Evolutionary conservation across 2,888 invertebrate genomes (phyloP).

Genomic region (Clostera curtula): DNA sequence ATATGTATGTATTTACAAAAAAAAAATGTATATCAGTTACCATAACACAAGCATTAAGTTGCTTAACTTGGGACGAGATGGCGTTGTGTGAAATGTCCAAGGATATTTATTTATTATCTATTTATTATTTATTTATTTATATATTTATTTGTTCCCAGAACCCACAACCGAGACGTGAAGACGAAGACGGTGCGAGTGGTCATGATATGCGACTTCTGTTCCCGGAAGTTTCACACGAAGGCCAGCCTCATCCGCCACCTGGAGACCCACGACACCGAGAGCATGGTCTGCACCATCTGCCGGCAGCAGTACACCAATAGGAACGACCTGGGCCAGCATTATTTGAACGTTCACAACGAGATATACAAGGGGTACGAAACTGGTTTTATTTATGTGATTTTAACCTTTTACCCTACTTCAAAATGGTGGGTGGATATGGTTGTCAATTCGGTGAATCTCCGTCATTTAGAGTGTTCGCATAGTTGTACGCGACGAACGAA

Average conservation of each 20-base stretch:
- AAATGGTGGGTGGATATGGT: no score
- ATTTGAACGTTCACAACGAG: slow-evolving; percentile 22
- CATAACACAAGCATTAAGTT: no score
- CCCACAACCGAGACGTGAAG: slow-evolving; percentile 25
- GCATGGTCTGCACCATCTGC: slow-evolving; percentile 24
- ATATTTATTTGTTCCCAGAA: slow-evolving; percentile 6
- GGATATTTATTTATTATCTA: no score
- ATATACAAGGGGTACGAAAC: slow-evolving; percentile 21
- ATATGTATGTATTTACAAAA: no score
- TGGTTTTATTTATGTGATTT: no score
- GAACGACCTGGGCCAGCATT: slow-evolving; percentile 24
- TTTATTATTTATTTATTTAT: not conserved
- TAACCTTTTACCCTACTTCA: no score
- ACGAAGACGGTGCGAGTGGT: slow-evolving; percentile 10
- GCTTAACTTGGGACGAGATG: no score
- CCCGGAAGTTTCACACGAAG: slow-evolving; percentile 28
- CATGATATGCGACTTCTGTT: slow-evolving; percentile 28
- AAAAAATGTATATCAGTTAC: no score
- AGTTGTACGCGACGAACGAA: no score
- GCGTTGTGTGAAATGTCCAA: no score
- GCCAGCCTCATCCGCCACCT: slow-evolving; percentile 30
- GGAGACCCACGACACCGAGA: slow-evolving; percentile 20
- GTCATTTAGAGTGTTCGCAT: no score
- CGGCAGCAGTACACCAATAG: slow-evolving; percentile 20
- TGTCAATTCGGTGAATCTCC: no score